phyloP scores from a whole-genome alignment of 2,888 invertebrate species.

The Ochlodes sylvanus region DNA sequence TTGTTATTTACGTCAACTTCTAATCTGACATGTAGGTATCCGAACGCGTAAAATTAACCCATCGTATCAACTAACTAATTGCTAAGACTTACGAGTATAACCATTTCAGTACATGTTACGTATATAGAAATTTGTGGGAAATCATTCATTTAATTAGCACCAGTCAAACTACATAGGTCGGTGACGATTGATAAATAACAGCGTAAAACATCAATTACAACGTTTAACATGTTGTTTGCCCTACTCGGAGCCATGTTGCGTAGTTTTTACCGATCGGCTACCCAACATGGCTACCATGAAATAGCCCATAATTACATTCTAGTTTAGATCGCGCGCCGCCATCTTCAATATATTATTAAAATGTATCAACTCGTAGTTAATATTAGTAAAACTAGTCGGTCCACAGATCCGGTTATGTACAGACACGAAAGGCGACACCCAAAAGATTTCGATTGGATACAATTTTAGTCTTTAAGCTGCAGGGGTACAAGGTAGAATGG shows the following conservation, averaged over 20 bases:
- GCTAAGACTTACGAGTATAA: background rate
- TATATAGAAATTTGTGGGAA: background rate
- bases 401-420: constrained; percentile 45
- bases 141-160: constrained; percentile 6
- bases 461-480: constrained; percentile 18
- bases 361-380: constrained; percentile 44
- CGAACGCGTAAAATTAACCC: background rate
- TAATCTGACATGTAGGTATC: background rate
- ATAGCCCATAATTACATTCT: constrained; percentile 37
- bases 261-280: constrained; percentile 26
- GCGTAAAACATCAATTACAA: constrained; percentile 16
- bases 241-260: constrained; percentile 14
- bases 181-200: constrained; percentile 8
- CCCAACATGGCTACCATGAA: constrained; percentile 35
- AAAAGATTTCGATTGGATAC: constrained; percentile 8
- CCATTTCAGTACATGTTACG: background rate
- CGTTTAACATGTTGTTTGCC: constrained; percentile 16
- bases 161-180: background rate
- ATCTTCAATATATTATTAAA: constrained; percentile 42
- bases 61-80: background rate
- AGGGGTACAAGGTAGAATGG: constrained; percentile 18
- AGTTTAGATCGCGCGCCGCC: constrained; percentile 33
- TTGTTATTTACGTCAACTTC: background rate
- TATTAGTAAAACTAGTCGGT: constrained; percentile 43
- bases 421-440: constrained; percentile 11